Percentiles rank a stretch among this genome's conserved stretches.
Evolutionary conservation across 2,888 invertebrate genomes (phyloP).

Genomic region (Nemurella pictetii): DNA sequence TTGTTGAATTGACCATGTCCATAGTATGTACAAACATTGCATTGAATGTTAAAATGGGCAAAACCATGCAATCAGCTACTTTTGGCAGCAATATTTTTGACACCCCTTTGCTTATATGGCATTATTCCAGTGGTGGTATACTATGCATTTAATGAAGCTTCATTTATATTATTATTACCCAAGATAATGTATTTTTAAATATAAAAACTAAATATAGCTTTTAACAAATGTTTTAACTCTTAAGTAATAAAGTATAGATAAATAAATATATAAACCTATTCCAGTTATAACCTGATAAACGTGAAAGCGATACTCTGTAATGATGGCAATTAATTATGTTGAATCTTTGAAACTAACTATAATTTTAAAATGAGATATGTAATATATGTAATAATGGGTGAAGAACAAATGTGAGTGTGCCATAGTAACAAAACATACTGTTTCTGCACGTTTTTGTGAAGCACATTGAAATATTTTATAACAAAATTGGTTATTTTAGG

Average conservation of each 20-base stretch:
- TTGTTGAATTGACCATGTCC: background rate
- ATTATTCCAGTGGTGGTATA: background rate
- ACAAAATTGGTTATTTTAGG: too few species aligned
- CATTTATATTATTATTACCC: background rate
- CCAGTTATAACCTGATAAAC: background rate
- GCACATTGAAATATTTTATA: slow-evolving; percentile 9
- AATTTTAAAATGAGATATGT: background rate
- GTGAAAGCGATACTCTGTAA: background rate
- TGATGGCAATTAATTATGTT: background rate
- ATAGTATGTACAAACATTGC: too few species aligned
- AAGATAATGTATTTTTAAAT: too few species aligned
- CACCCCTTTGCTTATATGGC: background rate
- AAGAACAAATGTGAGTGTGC: background rate
- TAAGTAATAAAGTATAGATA: too few species aligned
- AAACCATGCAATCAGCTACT: background rate
- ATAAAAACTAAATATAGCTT: too few species aligned
- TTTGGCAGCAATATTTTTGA: background rate
- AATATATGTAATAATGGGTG: background rate
- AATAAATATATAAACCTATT: background rate
- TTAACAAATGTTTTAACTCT: too few species aligned
- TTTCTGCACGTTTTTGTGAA: background rate
- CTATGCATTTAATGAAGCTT: background rate
- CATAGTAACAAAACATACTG: background rate
- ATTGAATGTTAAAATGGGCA: background rate
- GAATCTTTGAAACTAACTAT: background rate